Percentiles rank a stretch among this genome's conserved stretches.
Conservation (phyloP, 2,113 vertebrate genomes). For the Mirza zaza region DNA sequence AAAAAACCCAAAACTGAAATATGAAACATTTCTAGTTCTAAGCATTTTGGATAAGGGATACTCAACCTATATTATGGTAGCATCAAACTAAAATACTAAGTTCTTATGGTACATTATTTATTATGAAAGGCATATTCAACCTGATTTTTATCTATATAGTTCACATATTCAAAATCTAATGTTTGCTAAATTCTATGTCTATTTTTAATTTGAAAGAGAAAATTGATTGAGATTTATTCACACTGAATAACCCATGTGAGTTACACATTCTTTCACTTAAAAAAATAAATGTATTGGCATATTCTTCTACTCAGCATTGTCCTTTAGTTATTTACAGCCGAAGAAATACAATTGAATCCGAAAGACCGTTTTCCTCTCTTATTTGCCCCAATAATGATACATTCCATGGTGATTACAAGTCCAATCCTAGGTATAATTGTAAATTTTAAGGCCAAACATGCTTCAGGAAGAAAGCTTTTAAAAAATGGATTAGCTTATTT, state of each 20-base stretch:
- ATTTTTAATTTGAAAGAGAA: conserved; percentile 41
- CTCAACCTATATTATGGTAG: neutral
- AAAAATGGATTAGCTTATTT: conserved; percentile 48
- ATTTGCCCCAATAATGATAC: neutral
- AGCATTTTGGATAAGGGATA: neutral
- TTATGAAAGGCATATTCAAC: neutral
- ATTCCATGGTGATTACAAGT: neutral
- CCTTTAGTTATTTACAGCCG: neutral
- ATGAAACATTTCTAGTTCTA: neutral
- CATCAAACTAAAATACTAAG: neutral
- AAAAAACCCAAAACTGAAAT: neutral
- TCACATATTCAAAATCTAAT: neutral
- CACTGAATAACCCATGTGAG: neutral
- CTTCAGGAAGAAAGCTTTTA: conserved; percentile 42
- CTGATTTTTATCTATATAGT: neutral
- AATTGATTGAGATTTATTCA: neutral
- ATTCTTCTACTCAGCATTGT: neutral
- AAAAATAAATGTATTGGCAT: neutral
- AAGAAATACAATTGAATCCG: neutral
- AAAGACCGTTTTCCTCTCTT: neutral
- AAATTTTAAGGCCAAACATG: conserved; percentile 35
- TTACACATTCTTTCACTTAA: neutral
- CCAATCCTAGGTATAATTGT: conserved; percentile 28
- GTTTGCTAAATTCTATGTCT: neutral
- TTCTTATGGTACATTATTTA: neutral